These are phyloP conservation scores for Pangasianodon gigas DNA, from an alignment of 2,113 vertebrate species.

Conservation along the genomic window DNA sequence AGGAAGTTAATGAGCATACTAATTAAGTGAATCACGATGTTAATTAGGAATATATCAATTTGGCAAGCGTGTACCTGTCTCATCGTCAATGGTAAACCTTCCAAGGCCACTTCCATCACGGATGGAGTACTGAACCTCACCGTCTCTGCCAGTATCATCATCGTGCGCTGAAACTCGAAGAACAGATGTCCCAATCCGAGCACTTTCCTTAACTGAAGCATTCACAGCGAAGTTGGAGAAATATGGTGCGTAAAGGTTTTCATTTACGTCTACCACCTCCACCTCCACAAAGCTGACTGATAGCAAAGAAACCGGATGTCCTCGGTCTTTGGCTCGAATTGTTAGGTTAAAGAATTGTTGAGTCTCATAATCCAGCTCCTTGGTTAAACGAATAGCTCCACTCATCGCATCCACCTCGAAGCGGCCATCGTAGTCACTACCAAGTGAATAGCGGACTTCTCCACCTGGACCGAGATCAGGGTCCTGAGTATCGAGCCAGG, in stretches of 20 bases:
- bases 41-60: slow-evolving; percentile 13
- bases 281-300: slow-evolving; percentile 92
- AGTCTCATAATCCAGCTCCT: slow-evolving; percentile 92
- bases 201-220: slow-evolving; percentile 89
- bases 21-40: not conserved
- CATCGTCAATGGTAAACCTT: slow-evolving; percentile 91
- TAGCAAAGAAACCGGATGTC: slow-evolving; percentile 88
- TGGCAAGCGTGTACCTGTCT: slow-evolving; percentile 82
- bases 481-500: slow-evolving; percentile 94
- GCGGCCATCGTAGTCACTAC: slow-evolving; percentile 86
- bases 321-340: slow-evolving; percentile 91
- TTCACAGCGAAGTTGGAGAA: slow-evolving; percentile 87
- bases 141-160: slow-evolving; percentile 88
- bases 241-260: slow-evolving; percentile 92
- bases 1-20: slow-evolving; percentile 12
- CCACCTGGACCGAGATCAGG: slow-evolving; percentile 90
- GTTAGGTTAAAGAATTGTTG: slow-evolving; percentile 97
- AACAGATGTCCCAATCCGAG: slow-evolving; percentile 87
- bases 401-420: slow-evolving; percentile 92
- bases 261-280: slow-evolving; percentile 95
- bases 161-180: slow-evolving; percentile 86
- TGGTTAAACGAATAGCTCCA: slow-evolving; percentile 87
- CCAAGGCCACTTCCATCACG: slow-evolving; percentile 93
- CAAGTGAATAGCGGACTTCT: slow-evolving; percentile 89
- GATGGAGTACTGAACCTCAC: slow-evolving; percentile 94